Evolutionary conservation across 2,797 vertebrate species (phyloP), one percentile per base, ranked within the genome.

Genomic region (Hyperoplus immaculatus): DNA sequence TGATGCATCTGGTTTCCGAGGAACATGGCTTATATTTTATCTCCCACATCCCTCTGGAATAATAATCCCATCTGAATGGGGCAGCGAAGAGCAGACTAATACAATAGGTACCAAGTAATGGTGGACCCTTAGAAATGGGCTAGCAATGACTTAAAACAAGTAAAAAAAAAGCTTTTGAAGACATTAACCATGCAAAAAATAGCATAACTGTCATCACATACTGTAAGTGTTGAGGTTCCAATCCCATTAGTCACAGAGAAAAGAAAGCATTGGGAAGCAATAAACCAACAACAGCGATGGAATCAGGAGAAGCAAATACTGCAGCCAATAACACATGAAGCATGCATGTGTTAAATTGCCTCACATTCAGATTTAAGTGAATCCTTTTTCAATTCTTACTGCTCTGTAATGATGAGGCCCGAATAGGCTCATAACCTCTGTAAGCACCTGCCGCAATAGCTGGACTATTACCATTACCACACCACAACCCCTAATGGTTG

Each of bases 371-470:
- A 87, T 91, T 92, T 73, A 85, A 88, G 79, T 76, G 65, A 88
- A 89, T 83, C 57, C 81, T 85, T 75, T 72, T 77, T 85, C 83
- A 67, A 76, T 81, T 73, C 72, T 84, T 89, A 91, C 86, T 77
- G 90, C 77, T 75, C 78, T 69, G 79, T 81, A 84, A 92, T 90
- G 84, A 90, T 82, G 83, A 85, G 81, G 89, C 80, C 86, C 80
- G 85, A 93, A 94, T 90, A 82, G 88, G 90, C 92, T 91, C 90
- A 93, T 94, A 94, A 93, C 86, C 86, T 82, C 85, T 65, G 83
- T 89, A 89, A 94, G 90, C 91, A 94, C 93, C 92, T 92, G 80
- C 93, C 92, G 87, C 90, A 93, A 92, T 91, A 82, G 88, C 87
- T 59, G 49, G 76, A 81, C 91, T 87, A 93, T 94, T 88, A 90